Conservation (phyloP, 2,797 vertebrate species). For the Micropoecilia bifurca region DNA sequence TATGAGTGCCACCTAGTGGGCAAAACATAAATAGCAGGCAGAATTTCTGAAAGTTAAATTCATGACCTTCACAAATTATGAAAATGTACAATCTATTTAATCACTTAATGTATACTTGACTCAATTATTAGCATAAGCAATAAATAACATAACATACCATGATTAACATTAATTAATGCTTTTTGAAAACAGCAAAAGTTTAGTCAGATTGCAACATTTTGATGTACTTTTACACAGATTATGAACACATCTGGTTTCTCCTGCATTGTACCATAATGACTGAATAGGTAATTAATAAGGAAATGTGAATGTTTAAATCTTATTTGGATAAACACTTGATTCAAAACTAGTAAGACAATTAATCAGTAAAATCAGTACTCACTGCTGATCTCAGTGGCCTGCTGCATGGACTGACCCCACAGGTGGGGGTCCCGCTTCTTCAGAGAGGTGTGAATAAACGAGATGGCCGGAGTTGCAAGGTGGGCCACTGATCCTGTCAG, state of each 20-base stretch:
- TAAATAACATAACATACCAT: not conserved
- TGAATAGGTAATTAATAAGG: not conserved
- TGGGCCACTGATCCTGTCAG: slow-evolving; percentile 80
- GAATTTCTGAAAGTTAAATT: not conserved
- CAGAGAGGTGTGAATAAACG: slow-evolving; percentile 87
- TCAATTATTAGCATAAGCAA: not conserved
- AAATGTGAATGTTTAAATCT: too few species aligned
- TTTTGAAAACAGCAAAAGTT: not conserved
- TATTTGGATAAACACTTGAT: not conserved
- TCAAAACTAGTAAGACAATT: not conserved
- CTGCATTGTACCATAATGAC: not conserved
- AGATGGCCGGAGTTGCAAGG: slow-evolving; percentile 88
- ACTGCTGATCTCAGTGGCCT: slow-evolving; percentile 87
- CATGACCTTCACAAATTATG: not conserved
- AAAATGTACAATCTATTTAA: not conserved
- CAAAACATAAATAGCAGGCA: not conserved
- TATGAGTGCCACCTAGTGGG: slow-evolving; percentile 50
- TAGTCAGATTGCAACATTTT: not conserved
- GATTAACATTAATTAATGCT: not conserved
- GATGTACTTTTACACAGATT: not conserved
- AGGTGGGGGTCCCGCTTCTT: slow-evolving; percentile 84
- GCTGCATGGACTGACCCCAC: slow-evolving; percentile 95
- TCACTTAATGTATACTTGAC: not conserved
- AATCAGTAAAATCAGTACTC: slow-evolving; percentile 66
- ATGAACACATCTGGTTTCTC: not conserved